These are phyloP conservation scores for Castor canadensis DNA, from an alignment of 2,113 vertebrate species.

Conservation along the genomic window DNA sequence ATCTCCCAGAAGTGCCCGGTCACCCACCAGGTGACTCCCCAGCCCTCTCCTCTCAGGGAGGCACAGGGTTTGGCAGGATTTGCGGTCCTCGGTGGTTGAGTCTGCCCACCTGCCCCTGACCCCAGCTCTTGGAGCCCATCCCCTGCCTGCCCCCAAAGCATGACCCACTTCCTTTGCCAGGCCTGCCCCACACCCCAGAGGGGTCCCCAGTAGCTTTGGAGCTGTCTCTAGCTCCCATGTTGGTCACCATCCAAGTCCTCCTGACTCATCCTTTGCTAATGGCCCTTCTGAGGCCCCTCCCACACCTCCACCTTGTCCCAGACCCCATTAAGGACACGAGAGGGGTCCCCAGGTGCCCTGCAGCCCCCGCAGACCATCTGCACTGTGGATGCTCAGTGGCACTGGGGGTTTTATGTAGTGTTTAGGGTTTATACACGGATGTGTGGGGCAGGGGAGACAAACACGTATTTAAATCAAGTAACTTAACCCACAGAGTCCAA, in stretches of 20 bases:
- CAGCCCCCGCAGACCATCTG: conserved; percentile 73
- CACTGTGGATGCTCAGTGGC: conserved; percentile 76
- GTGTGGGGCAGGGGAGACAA: neutral
- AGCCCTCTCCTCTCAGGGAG: neutral
- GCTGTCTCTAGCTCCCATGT: neutral
- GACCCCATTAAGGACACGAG: no score
- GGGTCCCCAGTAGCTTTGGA: neutral
- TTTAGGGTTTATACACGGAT: conserved; percentile 59
- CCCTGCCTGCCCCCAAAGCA: neutral
- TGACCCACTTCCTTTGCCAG: neutral
- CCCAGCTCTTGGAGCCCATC: neutral
- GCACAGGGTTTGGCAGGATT: neutral
- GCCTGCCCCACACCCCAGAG: no score
- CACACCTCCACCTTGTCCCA: conserved; percentile 61
- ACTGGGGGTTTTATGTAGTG: conserved; percentile 77
- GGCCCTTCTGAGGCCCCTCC: conserved; percentile 55
- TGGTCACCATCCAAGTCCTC: neutral
- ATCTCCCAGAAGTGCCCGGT: no score
- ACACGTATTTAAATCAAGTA: conserved; percentile 79
- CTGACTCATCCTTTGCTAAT: conserved; percentile 70
- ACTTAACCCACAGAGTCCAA: conserved; percentile 79
- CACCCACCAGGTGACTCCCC: accelerated
- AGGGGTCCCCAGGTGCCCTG: no score
- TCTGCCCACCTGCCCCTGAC: neutral
- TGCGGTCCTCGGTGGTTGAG: no score